phyloP scores from a whole-genome alignment of 2,888 invertebrate species.

The Lasioglossum marginatum region DNA sequence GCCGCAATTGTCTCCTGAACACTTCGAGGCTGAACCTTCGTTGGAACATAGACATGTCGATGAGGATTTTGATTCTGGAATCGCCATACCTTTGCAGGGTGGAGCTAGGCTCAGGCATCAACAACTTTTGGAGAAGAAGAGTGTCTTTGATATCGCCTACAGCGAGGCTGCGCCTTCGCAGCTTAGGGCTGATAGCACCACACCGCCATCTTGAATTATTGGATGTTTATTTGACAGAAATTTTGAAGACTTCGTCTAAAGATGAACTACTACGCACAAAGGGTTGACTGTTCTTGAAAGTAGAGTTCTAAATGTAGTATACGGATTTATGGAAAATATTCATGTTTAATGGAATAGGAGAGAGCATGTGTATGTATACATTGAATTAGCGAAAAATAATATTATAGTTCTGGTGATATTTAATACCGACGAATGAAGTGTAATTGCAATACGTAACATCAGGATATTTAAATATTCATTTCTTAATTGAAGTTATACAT shows the following conservation, averaged over 20 bases:
- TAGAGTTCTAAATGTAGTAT: conserved; percentile 14
- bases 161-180: conserved; percentile 95
- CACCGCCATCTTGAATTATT: conserved; percentile 86
- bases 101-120: conserved; percentile 82
- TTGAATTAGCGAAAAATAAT: background rate
- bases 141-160: conserved; percentile 96
- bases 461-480: background rate
- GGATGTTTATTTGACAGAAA: background rate
- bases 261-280: conserved; percentile 27
- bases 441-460: too few species aligned
- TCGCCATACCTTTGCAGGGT: conserved; percentile 87
- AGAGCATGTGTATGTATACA: conserved; percentile 3
- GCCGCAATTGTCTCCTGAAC: conserved; percentile 76
- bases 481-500: background rate
- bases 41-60: conserved; percentile 44
- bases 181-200: conserved; percentile 91
- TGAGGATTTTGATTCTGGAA: conserved; percentile 89
- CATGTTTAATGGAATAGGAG: background rate
- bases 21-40: conserved; percentile 66
- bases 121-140: conserved; percentile 91
- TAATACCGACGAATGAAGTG: background rate
- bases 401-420: background rate
- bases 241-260: background rate
- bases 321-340: background rate
- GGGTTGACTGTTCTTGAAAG: conserved; percentile 38